Base-by-base conservation (phyloP, 2,797 vertebrate genomes). In the Spinus olivaceus region DNA sequence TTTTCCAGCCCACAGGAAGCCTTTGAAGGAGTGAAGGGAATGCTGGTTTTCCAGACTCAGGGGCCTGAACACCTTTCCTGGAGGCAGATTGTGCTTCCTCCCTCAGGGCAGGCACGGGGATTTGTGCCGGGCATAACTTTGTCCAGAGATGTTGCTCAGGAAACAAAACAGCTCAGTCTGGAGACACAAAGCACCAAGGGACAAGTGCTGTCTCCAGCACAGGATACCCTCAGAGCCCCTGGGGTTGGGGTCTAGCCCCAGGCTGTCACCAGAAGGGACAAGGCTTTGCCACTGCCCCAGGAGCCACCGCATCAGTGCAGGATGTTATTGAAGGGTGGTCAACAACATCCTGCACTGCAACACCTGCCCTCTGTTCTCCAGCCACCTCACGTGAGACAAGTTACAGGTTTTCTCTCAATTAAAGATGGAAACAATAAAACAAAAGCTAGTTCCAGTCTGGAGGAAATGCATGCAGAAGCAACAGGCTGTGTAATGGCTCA, bases 1-100 rank as follows among this genome's bases (percentile, higher is more conserved):
- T 57, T 90, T 93, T 76, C 50, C 71, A 80, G 22, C 37, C 71
- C 13, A n/a, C 79, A 91, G 91, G 93, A 96, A 90, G 76, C 61
- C 77, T 85, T 49, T 54, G 2, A 17, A 81, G 76, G 69, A 54
- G 64, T 1, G 2, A 86, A 64, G 90, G 81, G 33, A 65, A 57
- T 0, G 22, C 14, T 17, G 56, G 14, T 20, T 92, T 90, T 87
- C 69, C 65, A 92, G 56, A 57, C 80, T 13, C 59, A 24, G 41
- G 64, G 61, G 32, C 60, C 22, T 4, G 1, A 33, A n/a, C 20
- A 19, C 20, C 57, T 82, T 93, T 92, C 91, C 91, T 74, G 94
- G 81, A 73, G 73, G 67, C 60, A 0, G 0, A 13, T 0, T 1
- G 17, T 4, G 53, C 69, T 83, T 89, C 85, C 74, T 92, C 82